Percentiles rank a stretch among this genome's conserved stretches.
Evolutionary conservation across 2,888 invertebrate species (phyloP).

Genomic region (Andrena praecox): DNA sequence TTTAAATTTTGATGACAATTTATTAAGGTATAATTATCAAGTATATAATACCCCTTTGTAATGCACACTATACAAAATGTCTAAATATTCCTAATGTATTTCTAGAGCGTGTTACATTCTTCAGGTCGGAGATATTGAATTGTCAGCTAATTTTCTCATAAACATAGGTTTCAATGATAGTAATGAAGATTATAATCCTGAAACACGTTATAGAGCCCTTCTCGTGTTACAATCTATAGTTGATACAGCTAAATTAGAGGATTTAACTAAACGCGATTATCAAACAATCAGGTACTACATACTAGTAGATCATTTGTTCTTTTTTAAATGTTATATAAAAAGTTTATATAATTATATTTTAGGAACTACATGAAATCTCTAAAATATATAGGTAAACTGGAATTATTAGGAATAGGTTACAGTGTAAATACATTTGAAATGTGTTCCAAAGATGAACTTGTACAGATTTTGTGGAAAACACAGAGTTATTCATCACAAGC

Average conservation of each 20-base stretch:
- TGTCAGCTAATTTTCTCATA: slow-evolving; percentile 79
- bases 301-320: not conserved
- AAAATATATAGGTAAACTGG: slow-evolving; percentile 80
- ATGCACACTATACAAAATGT: not conserved
- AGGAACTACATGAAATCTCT: slow-evolving; percentile 80
- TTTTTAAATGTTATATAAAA: not conserved
- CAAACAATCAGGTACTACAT: slow-evolving; percentile 75
- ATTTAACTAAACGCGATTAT: slow-evolving; percentile 77
- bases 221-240: slow-evolving; percentile 79
- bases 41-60: not conserved
- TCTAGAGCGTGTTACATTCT: slow-evolving; percentile 83
- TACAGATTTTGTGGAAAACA: slow-evolving; percentile 73
- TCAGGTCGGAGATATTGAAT: slow-evolving; percentile 75
- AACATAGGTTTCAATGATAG: slow-evolving; percentile 77
- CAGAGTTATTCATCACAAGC: slow-evolving; percentile 71
- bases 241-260: slow-evolving; percentile 74
- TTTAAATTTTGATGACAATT: slow-evolving; percentile 72
- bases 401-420: slow-evolving; percentile 80
- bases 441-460: slow-evolving; percentile 75
- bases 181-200: slow-evolving; percentile 70
- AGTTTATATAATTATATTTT: slow-evolving; percentile 51
- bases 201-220: slow-evolving; percentile 81
- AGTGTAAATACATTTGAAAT: slow-evolving; percentile 77
- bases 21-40: slow-evolving; percentile 69
- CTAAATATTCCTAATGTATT: slow-evolving; percentile 15